phyloP scores from a whole-genome alignment of 53 echinoderm and acorn worm species.

The Astropecten irregularis region DNA sequence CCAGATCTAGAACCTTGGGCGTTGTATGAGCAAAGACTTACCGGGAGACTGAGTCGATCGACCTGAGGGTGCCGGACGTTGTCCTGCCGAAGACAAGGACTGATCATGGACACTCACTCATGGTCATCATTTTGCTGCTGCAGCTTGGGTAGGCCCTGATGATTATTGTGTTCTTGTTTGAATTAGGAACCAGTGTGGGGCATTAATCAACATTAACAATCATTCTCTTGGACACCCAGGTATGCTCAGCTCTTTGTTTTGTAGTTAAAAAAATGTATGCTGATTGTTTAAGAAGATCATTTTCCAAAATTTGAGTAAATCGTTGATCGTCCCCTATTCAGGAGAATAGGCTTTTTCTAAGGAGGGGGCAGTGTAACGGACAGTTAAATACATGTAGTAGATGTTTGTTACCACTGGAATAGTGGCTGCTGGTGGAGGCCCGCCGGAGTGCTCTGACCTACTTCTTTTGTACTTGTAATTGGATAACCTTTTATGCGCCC shows the following conservation, averaged over 20 bases:
- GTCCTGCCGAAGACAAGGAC: too few relatives aligned
- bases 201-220: background rate
- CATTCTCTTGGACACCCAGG: slow-evolving; percentile 4
- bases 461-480: too few relatives aligned
- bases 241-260: background rate
- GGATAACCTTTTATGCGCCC: too few relatives aligned
- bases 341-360: slow-evolving; percentile 13
- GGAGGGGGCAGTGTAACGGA: background rate
- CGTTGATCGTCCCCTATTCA: background rate
- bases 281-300: background rate
- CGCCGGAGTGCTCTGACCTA: too few relatives aligned
- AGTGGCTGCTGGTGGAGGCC: too few relatives aligned
- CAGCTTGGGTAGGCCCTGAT: background rate
- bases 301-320: background rate
- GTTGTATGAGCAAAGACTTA: too few relatives aligned
- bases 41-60: background rate
- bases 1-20: too few relatives aligned
- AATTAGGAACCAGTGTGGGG: slow-evolving; percentile 1
- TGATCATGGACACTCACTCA: too few relatives aligned
- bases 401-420: too few relatives aligned
- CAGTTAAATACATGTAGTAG: too few relatives aligned
- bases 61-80: background rate
- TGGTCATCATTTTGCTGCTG: too few relatives aligned
- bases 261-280: background rate
- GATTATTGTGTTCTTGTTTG: background rate